phyloP scores from a whole-genome alignment of 1,140 invertebrate genomes.

The Drosophila saltans region DNA sequence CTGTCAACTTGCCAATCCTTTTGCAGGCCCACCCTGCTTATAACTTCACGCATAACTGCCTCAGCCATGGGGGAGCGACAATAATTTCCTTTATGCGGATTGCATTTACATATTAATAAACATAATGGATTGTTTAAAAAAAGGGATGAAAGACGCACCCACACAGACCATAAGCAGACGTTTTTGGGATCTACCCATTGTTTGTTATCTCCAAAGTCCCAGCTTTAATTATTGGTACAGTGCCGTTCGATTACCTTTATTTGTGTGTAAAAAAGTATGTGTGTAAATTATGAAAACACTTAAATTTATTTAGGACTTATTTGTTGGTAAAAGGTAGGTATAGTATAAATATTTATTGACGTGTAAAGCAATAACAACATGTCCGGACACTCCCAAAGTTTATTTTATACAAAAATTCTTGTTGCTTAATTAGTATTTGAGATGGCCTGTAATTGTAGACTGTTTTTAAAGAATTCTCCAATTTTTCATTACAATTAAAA shows the following conservation, averaged over 20 bases:
- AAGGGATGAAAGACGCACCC: slow-evolving; percentile 70
- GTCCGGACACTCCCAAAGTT: neutral
- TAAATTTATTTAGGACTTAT: neutral
- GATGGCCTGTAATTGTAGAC: too few species aligned
- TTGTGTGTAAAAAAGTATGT: neutral
- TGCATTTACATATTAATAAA: slow-evolving; percentile 31
- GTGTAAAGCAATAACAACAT: neutral
- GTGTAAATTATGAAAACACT: neutral
- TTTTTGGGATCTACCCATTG: slow-evolving; percentile 26
- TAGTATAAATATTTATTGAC: slow-evolving; percentile 8
- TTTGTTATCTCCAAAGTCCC: neutral
- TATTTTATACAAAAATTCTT: neutral
- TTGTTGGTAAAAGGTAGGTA: neutral
- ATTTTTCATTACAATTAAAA: too few species aligned
- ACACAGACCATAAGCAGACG: slow-evolving; percentile 84
- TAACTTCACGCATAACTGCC: slow-evolving; percentile 92
- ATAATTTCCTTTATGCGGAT: slow-evolving; percentile 88
- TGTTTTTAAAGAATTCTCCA: too few species aligned
- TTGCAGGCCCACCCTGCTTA: slow-evolving; percentile 86
- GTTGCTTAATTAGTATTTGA: neutral
- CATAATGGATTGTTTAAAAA: slow-evolving; percentile 15
- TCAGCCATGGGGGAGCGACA: slow-evolving; percentile 97
- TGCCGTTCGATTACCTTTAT: neutral
- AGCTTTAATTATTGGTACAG: slow-evolving; percentile 4
- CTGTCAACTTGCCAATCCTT: slow-evolving; percentile 93